Evolutionary conservation across 2,888 invertebrate genomes (phyloP), one percentile per base, ranked within the genome.

Genomic region (Noctua janthina): DNA sequence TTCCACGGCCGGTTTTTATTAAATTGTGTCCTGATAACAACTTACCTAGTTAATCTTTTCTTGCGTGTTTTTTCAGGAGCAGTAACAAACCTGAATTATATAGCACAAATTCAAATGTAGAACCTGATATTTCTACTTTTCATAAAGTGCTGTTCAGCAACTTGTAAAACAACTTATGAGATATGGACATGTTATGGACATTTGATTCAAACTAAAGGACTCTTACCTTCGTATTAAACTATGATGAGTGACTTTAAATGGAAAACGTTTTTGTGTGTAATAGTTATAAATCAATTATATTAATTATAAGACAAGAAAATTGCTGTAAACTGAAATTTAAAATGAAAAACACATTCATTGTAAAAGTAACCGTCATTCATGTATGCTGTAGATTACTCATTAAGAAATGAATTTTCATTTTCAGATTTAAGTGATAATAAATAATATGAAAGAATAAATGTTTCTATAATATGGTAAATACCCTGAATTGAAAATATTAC

Each of bases 91-190:
- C 96, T 15, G 94, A 94, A 8, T 90, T 97, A 39, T 95, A 95
- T 90, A 97, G 97, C 92, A 97, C 97, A 70, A 97, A 97, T 90
- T 97, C 97, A 6, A 97, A 96, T 89, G 97, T 98, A 79, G 97
- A 98, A 86, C 98, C 98, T 54, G 98, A 98, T 93, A 96, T 98
- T 86, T 97, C 97, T 74, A 98, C 98, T 82, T 98, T 98, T 90
- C 98, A 98, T 93, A 98, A 98, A 96, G 98, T 98, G 76, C 94
- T 98, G 77, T 98, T 98, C 85, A 97, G 96, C 90, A 95, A 96
- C 90, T 93, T 95, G 87, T 96, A 93, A 92, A 81, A n/a, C 20
- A 56, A 35, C 2, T 4, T 17, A 35, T 15, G 49, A 43, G 39
- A 39, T 74, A 43, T 59, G 43, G 46, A 68, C 35, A 43, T 54